phyloP scores from a whole-genome alignment of 1,140 invertebrate genomes.

The Metopolophium dirhodum region DNA sequence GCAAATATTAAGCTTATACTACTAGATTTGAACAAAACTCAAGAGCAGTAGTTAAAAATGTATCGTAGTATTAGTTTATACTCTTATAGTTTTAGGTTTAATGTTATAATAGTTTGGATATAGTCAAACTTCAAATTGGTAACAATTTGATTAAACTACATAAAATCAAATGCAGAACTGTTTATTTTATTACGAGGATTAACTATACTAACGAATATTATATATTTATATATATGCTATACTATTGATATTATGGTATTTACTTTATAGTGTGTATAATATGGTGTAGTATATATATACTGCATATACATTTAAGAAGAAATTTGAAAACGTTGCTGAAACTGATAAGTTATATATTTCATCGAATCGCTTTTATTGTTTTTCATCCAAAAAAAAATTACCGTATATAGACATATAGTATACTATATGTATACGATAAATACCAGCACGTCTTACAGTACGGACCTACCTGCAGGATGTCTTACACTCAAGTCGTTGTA shows the following conservation, averaged over 20 bases:
- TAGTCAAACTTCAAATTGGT: background rate
- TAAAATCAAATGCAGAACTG: conserved; percentile 13
- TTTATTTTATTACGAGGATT: conserved; percentile 5
- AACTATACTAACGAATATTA: background rate
- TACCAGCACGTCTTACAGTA: background rate
- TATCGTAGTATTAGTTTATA: background rate
- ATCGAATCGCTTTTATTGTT: background rate
- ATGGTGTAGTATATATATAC: too few relatives aligned
- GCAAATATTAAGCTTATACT: background rate
- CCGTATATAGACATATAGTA: background rate
- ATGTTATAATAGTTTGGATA: background rate
- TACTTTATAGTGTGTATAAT: background rate
- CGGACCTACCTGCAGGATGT: too few relatives aligned
- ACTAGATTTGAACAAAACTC: background rate
- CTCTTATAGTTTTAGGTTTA: background rate
- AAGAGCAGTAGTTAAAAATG: background rate
- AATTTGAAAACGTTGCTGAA: background rate
- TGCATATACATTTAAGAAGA: background rate
- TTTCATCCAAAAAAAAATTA: background rate
- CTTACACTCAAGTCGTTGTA: background rate
- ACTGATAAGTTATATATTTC: background rate
- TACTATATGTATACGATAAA: background rate
- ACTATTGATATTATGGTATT: background rate
- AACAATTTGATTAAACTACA: background rate
- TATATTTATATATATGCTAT: background rate